Conservation (phyloP, 2,888 invertebrate genomes). For the Calephelis perditalis region DNA sequence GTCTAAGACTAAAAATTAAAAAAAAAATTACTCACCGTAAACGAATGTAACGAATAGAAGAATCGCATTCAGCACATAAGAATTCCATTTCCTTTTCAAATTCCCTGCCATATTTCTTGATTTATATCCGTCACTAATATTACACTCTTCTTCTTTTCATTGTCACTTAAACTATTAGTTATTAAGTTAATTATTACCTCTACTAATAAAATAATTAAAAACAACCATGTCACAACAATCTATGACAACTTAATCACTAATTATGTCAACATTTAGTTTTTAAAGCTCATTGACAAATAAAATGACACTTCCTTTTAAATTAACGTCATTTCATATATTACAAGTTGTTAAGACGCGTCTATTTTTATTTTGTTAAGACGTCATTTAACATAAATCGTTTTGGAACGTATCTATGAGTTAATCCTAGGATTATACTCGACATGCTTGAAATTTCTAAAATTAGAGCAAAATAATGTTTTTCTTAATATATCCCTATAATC, state of each 20-base stretch:
- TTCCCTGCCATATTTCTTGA: conserved; percentile 54
- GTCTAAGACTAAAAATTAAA: neutral
- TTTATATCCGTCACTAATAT: conserved; percentile 35
- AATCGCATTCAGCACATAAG: conserved; percentile 60
- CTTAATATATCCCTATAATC: no score
- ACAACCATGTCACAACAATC: conserved; percentile 49
- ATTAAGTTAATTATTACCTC: conserved; percentile 23
- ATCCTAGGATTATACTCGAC: conserved; percentile 49
- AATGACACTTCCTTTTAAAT: conserved; percentile 56
- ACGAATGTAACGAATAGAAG: conserved; percentile 62
- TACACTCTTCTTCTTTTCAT: conserved; percentile 60
- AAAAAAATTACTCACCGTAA: conserved; percentile 56
- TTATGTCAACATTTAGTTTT: conserved; percentile 60
- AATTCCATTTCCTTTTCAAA: conserved; percentile 60
- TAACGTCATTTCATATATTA: conserved; percentile 57
- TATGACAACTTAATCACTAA: conserved; percentile 52
- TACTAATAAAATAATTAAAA: conserved; percentile 27
- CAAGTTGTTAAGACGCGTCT: conserved; percentile 42
- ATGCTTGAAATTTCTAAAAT: conserved; percentile 50
- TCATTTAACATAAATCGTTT: conserved; percentile 47
- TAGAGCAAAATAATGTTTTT: conserved; percentile 48
- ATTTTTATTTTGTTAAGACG: conserved; percentile 55
- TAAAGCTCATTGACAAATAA: conserved; percentile 71
- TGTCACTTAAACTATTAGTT: conserved; percentile 42
- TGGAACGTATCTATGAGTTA: conserved; percentile 37